A percentile compares a stretch with the other conserved stretches of the same genome.
Conservation (phyloP, 2,797 vertebrate species). For the Todus mexicanus region DNA sequence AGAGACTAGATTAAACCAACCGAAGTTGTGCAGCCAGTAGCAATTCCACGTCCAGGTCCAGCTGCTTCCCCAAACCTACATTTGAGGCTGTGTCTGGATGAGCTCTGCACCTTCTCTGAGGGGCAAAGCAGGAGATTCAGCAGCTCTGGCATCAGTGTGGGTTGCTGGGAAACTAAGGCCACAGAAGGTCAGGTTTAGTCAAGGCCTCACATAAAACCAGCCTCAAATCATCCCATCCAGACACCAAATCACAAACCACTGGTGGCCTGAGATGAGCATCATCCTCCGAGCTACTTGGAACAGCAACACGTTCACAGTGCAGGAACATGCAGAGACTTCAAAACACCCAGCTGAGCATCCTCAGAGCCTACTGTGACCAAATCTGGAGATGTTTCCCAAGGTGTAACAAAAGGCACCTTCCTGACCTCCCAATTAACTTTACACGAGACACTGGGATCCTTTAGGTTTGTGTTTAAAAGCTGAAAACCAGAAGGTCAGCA, state of each 20-base stretch:
- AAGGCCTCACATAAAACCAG: background rate
- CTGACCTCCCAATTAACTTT: background rate
- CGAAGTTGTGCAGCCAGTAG: fast-evolving
- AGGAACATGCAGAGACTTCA: background rate
- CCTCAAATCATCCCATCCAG: background rate
- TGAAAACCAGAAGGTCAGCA: background rate
- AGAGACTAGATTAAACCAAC: background rate
- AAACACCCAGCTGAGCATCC: background rate
- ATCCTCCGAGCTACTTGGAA: background rate
- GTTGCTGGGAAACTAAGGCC: background rate
- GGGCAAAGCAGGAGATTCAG: background rate
- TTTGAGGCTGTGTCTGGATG: background rate
- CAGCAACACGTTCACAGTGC: fast-evolving
- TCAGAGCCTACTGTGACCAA: background rate
- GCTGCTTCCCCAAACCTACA: background rate
- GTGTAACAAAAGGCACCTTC: background rate
- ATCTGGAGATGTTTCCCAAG: background rate
- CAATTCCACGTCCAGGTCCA: background rate
- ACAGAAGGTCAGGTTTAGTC: background rate
- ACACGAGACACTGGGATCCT: fast-evolving
- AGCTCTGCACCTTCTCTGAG: background rate
- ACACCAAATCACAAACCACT: background rate
- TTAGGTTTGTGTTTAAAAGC: background rate
- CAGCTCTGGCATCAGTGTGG: background rate
- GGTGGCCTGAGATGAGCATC: background rate